Conservation (phyloP, 2,113 vertebrate species). For the Butorides virescens region DNA sequence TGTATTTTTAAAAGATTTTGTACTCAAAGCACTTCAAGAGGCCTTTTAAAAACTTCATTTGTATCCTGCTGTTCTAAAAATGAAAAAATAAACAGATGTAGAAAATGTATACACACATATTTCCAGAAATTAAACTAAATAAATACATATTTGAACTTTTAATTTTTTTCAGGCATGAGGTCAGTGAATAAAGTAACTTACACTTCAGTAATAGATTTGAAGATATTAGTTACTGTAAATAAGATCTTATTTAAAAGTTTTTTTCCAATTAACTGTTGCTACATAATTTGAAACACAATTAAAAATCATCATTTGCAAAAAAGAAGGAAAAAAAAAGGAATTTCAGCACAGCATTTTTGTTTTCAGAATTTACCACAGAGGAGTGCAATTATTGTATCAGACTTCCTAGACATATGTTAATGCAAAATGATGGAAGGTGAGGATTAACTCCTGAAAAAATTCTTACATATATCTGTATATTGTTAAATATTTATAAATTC, state of each 20-base stretch:
- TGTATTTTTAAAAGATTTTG: not conserved
- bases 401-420: not conserved
- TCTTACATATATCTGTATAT: not conserved
- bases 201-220: not conserved
- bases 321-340: not conserved
- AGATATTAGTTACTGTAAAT: not conserved
- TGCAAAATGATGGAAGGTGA: not conserved
- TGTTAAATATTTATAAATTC: conserved; percentile 17
- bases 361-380: not conserved
- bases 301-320: not conserved
- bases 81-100: not conserved
- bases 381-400: not conserved
- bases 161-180: not conserved
- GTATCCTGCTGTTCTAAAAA: not conserved
- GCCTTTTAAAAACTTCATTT: not conserved
- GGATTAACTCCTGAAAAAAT: not conserved
- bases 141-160: not conserved
- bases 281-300: not conserved
- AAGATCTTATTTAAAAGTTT: not conserved
- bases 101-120: not conserved
- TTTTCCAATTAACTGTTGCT: not conserved
- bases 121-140: not conserved
- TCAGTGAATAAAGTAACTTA: not conserved
- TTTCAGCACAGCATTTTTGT: not conserved
- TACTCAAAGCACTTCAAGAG: not conserved